Conservation (phyloP, 2,888 invertebrate genomes). For the Spodoptera littoralis region DNA sequence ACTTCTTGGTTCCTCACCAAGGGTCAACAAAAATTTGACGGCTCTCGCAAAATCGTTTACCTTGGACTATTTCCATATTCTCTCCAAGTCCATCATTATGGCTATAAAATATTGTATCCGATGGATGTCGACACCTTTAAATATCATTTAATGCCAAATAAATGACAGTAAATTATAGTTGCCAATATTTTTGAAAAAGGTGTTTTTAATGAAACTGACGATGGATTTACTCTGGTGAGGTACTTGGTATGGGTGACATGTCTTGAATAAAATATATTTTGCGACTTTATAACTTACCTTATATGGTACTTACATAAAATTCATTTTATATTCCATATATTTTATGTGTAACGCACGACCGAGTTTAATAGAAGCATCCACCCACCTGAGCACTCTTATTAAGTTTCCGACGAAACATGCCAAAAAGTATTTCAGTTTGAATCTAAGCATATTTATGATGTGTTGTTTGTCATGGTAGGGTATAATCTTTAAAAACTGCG, state of each 20-base stretch:
- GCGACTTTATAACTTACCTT: background rate
- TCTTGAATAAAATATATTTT: background rate
- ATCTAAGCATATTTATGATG: conserved; percentile 43
- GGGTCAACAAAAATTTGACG: conserved; percentile 48
- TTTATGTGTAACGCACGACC: conserved; percentile 8
- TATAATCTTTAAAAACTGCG: conserved; percentile 39
- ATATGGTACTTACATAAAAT: background rate
- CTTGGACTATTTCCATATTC: conserved; percentile 64
- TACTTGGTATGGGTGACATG: too few species aligned
- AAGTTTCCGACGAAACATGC: conserved; percentile 20
- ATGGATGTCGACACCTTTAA: conserved; percentile 42
- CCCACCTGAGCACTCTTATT: conserved; percentile 23
- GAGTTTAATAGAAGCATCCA: conserved; percentile 14
- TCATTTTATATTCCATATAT: conserved; percentile 1
- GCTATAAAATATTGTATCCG: conserved; percentile 55
- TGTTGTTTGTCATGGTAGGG: conserved; percentile 35
- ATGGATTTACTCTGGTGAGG: conserved; percentile 6
- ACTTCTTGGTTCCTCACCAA: conserved; percentile 5
- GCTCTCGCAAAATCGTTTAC: conserved; percentile 57
- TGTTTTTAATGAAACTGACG: conserved; percentile 14
- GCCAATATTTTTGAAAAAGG: conserved; percentile 21
- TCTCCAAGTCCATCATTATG: conserved; percentile 50
- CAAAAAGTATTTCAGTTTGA: conserved; percentile 20
- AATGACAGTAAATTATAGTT: conserved; percentile 24
- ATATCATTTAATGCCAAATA: conserved; percentile 26